Evolutionary conservation across 2,113 vertebrate genomes (phyloP), one percentile per base, ranked within the genome.

Genomic region (Lepus europaeus): DNA sequence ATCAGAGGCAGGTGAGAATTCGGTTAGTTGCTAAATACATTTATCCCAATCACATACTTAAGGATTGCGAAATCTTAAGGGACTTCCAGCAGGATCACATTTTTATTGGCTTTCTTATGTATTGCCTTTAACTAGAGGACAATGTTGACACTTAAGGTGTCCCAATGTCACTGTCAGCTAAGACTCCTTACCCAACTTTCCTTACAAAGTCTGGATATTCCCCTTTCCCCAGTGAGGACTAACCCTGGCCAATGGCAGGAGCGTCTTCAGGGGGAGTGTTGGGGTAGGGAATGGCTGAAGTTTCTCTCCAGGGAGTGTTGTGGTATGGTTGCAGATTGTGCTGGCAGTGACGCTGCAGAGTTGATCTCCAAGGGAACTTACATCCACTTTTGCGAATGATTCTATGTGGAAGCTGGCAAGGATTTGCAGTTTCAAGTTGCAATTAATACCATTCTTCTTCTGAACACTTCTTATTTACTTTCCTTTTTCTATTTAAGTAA

Each of bases 1-100:
- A 69, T 45, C 64, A 82, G 76, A 77, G 74, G 16, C 27, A 51
- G 4, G 73, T 72, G 87, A 93, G 61, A 76, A 20, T 83, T 72
- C 23, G 77, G 13, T 11, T 36, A 27, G 3, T 89, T 82, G 27
- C 69, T 92, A 86, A 92, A 76, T 81, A 92, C 86, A 63, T 80
- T 63, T 61, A 72, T 56, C 9, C 9, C 12, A 49, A 16, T 63
- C 63, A 36, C 39, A 9, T 12, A 76, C 39, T 9, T 59, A 25
- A 59, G 64, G 22, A 51, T 36, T 89, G 89, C 45, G 39, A 77
- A 93, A 3, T 0, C 9, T 11, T 27, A 51, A 14, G 9, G n/a
- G 45, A 81, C 11, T 39, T 69, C 6, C 16, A 53, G 14, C 31
- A 73, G 64, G 13, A 68, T 66, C 83, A 13, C 23, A 17, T 27